phyloP scores from a whole-genome alignment of 2,797 vertebrate species.

The Oophaga sylvatica region DNA sequence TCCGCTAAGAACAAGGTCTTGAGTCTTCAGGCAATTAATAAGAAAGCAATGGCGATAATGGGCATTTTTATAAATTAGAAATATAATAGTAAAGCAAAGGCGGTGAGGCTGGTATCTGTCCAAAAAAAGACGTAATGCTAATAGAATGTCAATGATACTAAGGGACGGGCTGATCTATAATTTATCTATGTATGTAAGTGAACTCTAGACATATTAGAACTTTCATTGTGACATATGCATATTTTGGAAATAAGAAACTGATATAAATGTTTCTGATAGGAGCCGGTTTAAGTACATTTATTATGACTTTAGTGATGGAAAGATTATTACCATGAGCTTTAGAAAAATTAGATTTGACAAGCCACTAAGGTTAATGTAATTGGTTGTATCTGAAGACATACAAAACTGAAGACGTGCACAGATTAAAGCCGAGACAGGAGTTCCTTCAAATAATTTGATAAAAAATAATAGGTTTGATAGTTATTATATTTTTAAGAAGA shows the following conservation, averaged over 20 bases:
- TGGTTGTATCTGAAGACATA: slow-evolving; percentile 34
- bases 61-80: neutral
- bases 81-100: neutral
- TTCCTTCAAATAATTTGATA: slow-evolving; percentile 12
- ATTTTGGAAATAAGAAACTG: neutral
- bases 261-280: slow-evolving; percentile 17
- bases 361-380: slow-evolving; percentile 42
- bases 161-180: neutral
- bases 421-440: slow-evolving; percentile 31
- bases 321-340: slow-evolving; percentile 31
- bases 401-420: slow-evolving; percentile 12
- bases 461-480: slow-evolving; percentile 9
- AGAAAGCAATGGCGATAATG: neutral
- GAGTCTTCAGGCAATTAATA: neutral
- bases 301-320: slow-evolving; percentile 11
- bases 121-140: neutral
- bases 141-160: neutral
- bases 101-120: neutral
- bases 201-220: neutral
- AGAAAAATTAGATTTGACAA: slow-evolving; percentile 32
- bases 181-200: neutral
- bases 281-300: slow-evolving; percentile 14
- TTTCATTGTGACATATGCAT: slow-evolving; percentile 19
- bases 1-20: neutral
- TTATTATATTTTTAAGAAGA: slow-evolving; percentile 5